Evolutionary conservation across 2,888 invertebrate genomes (phyloP).

Genomic region (Pachliopta kotzebuea): DNA sequence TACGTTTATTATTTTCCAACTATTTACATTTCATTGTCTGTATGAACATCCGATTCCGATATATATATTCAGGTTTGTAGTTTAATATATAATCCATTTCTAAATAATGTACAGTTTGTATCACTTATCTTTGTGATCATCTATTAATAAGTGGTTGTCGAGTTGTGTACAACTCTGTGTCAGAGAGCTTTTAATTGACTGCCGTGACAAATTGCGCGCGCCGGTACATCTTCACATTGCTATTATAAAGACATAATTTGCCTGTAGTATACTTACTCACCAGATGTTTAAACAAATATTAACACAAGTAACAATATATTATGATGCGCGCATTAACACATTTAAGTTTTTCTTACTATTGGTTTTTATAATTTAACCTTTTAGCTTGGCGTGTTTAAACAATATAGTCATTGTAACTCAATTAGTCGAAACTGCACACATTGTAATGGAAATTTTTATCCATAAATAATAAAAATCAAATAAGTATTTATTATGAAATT

Average conservation of each 20-base stretch:
- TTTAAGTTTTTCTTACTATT: slow-evolving; percentile 22
- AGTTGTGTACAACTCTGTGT: slow-evolving; percentile 36
- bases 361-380: slow-evolving; percentile 13
- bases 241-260: slow-evolving; percentile 48
- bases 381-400: not conserved
- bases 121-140: slow-evolving; percentile 29
- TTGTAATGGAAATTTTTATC: too few species aligned
- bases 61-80: too few species aligned
- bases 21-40: too few species aligned
- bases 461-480: too few species aligned
- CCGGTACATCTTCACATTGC: slow-evolving; percentile 42
- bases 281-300: slow-evolving; percentile 19
- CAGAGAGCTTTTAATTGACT: slow-evolving; percentile 46
- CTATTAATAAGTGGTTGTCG: slow-evolving; percentile 32
- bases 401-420: not conserved
- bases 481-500: not conserved
- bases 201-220: slow-evolving; percentile 42
- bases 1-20: too few species aligned
- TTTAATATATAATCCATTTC: not conserved
- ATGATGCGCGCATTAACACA: slow-evolving; percentile 15
- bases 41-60: too few species aligned
- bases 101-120: slow-evolving; percentile 18
- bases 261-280: slow-evolving; percentile 31
- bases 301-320: slow-evolving; percentile 19
- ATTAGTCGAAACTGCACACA: too few species aligned